Conservation (phyloP, 1,140 invertebrate genomes). For the Hyles euphorbiae region DNA sequence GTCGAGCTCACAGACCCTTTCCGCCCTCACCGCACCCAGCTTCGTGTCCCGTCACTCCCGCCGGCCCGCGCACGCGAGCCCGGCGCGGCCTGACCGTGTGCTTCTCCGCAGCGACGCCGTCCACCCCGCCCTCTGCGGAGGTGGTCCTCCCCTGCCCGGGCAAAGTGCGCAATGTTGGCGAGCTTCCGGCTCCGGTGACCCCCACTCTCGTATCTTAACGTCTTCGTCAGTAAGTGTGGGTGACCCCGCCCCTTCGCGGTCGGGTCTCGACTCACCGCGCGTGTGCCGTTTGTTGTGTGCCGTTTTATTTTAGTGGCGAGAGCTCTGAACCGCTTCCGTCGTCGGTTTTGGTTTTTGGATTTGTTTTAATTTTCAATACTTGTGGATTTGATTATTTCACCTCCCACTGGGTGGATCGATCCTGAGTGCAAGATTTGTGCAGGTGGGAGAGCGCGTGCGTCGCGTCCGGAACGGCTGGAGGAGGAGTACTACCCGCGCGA, state of each 20-base stretch:
- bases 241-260: conserved; percentile 25
- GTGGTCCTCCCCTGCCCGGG: conserved; percentile 68
- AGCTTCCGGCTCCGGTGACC: conserved; percentile 31
- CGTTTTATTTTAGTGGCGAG: conserved; percentile 1
- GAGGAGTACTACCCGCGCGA: conserved; percentile 70
- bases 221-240: conserved; percentile 18
- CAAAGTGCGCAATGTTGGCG: conserved; percentile 54
- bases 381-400: not conserved
- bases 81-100: conserved; percentile 25
- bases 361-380: conserved; percentile 12
- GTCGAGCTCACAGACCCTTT: too few relatives aligned
- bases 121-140: conserved; percentile 40
- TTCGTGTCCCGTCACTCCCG: not conserved
- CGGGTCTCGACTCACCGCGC: conserved; percentile 10
- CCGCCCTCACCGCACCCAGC: conserved; percentile 2
- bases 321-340: not conserved
- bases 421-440: conserved; percentile 12
- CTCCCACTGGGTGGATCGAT: not conserved
- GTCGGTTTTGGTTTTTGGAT: conserved; percentile 7
- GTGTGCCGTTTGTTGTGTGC: conserved; percentile 27
- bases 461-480: conserved; percentile 61
- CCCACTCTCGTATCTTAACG: conserved; percentile 40
- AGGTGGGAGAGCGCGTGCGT: conserved; percentile 56
- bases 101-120: conserved; percentile 46
- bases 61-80: not conserved